Evolutionary conservation across 2,888 invertebrate species (phyloP).

Genomic region (Pyrgus malvae): DNA sequence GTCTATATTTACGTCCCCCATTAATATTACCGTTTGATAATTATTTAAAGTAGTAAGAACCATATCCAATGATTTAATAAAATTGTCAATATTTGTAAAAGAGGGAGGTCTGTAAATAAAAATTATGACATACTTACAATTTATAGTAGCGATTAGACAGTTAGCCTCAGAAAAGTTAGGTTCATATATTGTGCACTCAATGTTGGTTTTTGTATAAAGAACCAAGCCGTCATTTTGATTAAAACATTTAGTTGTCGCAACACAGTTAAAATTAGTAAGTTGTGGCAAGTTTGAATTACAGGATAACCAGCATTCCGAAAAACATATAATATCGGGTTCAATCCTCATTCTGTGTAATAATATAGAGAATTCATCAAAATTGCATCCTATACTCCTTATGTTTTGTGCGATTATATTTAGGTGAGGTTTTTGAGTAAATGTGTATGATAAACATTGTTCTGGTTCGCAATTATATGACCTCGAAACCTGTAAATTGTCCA

Average conservation of each 20-base stretch:
- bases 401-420: conserved; percentile 7
- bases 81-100: conserved; percentile 8
- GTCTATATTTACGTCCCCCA: conserved; percentile 17
- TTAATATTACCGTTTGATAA: not conserved
- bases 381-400: conserved; percentile 8
- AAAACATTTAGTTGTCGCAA: not conserved
- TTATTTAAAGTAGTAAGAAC: not conserved
- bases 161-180: not conserved
- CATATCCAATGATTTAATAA: not conserved
- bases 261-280: not conserved
- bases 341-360: not conserved
- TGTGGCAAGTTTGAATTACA: conserved; percentile 8
- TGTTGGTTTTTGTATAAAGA: conserved; percentile 3
- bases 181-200: not conserved
- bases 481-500: conserved; percentile 4
- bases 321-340: conserved; percentile 7
- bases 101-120: conserved; percentile 8
- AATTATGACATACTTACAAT: not conserved
- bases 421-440: not conserved
- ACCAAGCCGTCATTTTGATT: conserved; percentile 28
- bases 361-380: conserved; percentile 1
- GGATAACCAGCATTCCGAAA: conserved; percentile 19
- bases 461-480: conserved; percentile 4
- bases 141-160: not conserved
- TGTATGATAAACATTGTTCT: conserved; percentile 1